Evolutionary conservation across 2,113 vertebrate genomes (phyloP).

Genomic region (Promerops cafer): DNA sequence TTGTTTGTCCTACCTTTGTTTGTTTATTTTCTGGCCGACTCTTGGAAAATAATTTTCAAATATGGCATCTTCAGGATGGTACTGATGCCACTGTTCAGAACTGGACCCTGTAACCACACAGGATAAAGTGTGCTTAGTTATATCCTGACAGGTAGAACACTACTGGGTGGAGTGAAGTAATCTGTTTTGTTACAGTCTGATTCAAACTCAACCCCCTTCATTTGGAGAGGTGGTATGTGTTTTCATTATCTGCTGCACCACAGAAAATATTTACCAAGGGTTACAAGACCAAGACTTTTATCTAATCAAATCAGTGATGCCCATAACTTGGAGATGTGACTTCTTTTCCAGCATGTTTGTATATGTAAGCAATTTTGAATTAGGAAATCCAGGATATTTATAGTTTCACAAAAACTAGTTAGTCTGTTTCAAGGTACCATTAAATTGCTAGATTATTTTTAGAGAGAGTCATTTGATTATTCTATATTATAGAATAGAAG

Average conservation of each 20-base stretch:
- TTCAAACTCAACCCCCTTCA: neutral
- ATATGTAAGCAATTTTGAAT: neutral
- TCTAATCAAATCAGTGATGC: neutral
- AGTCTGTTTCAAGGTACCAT: neutral
- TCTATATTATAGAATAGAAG: neutral
- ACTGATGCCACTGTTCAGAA: neutral
- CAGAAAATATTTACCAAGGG: neutral
- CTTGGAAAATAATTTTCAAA: neutral
- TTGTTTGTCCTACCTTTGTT: neutral
- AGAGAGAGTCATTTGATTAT: neutral
- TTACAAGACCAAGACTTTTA: neutral
- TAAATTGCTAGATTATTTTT: neutral
- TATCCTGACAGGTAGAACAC: neutral
- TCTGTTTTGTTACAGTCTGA: neutral
- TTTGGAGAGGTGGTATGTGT: neutral
- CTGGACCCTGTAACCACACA: neutral
- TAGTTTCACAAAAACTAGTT: neutral
- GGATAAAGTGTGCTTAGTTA: neutral
- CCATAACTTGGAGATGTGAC: neutral
- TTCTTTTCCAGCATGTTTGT: neutral
- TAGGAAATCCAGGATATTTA: neutral
- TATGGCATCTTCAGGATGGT: neutral
- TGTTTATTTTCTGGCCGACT: neutral
- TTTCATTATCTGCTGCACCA: neutral
- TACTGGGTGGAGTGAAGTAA: neutral